Percentiles rank a stretch among this genome's conserved stretches.
These are phyloP conservation scores for Dryoscopus gambensis DNA, from an alignment of 2,113 vertebrate genomes.

Conservation along the genomic window DNA sequence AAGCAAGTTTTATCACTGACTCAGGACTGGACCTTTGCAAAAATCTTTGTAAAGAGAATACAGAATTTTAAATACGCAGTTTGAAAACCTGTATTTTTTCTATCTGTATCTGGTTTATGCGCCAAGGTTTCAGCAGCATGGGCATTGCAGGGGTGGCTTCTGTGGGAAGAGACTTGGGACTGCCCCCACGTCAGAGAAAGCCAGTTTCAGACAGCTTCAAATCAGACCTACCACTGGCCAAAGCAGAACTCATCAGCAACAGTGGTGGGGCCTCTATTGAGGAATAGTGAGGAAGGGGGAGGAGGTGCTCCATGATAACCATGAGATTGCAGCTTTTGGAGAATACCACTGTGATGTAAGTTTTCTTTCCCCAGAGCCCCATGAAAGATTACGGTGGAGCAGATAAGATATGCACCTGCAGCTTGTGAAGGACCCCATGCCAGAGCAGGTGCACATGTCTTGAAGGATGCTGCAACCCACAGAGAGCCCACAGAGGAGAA, in stretches of 20 bases:
- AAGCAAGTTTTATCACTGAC: not conserved
- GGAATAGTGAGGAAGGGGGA: not conserved
- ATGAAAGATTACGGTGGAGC: rapidly evolving
- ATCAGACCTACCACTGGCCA: not conserved
- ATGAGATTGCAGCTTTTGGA: not conserved
- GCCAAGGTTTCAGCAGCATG: not conserved
- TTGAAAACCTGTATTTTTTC: not conserved
- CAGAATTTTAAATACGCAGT: not conserved
- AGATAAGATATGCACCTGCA: not conserved
- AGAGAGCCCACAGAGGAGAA: not conserved
- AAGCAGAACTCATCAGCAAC: not conserved
- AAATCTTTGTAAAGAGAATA: not conserved
- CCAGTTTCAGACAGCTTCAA: not conserved
- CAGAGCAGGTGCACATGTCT: not conserved
- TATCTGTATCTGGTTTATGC: not conserved
- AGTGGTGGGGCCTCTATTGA: not conserved
- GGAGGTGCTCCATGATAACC: not conserved
- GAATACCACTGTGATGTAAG: not conserved
- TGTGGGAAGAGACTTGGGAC: not conserved
- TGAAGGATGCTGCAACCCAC: not conserved
- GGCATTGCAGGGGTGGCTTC: not conserved
- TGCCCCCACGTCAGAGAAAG: not conserved
- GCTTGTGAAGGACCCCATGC: not conserved
- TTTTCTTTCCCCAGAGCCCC: not conserved
- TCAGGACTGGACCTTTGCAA: not conserved